Base-by-base conservation (phyloP, 2,797 vertebrate genomes). In the Microctenopoma stevenorrisi region DNA sequence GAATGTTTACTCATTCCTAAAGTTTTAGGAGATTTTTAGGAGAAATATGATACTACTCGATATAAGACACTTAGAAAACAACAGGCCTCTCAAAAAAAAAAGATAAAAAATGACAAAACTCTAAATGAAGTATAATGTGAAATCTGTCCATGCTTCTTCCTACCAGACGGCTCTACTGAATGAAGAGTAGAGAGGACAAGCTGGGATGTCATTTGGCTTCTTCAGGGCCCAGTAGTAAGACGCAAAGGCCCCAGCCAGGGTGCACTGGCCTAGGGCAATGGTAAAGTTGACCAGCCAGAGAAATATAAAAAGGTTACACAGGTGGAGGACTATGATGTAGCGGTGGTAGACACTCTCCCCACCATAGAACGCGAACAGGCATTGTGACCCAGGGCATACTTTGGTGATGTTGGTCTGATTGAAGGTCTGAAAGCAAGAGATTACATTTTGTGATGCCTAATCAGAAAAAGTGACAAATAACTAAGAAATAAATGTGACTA, bases 241-340 rank as follows among this genome's bases (percentile, higher is more conserved):
- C 18, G 97, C 96, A 13, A 99, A 99, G 76, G 96, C 95, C 82
- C 98, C 97, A 0, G 97, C 96, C 69, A 99, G 94, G n/a, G 97
- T 95, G 92, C 96, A 98, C 89, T 98, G 97, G 68, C 97, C 96
- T 92, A 99, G 84, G 0, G 98, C 97, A 54, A 96, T 94, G 70
- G 95, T 92, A 63, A 99, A 99, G 85, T 99, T 99, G 69, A 97
- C 93, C 87, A 98, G 92, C 98, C 98, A 99, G 51, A 99, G 93
- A 89, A 99, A 97, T 75, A 96, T 91, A 53, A 98, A 95, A 47
- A 96, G 87, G 87, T 99, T 99, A 86, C 94, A 95, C 46, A 98
- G 82, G 78, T 99, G 98, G 82, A 99, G 95, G 68, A 95, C 85
- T 47, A 95, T 72, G 89, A 97, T 95, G 89, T 98, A 95, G 52